Base-by-base conservation (phyloP, 1,140 invertebrate genomes). In the Rhyacophila brunnea region DNA sequence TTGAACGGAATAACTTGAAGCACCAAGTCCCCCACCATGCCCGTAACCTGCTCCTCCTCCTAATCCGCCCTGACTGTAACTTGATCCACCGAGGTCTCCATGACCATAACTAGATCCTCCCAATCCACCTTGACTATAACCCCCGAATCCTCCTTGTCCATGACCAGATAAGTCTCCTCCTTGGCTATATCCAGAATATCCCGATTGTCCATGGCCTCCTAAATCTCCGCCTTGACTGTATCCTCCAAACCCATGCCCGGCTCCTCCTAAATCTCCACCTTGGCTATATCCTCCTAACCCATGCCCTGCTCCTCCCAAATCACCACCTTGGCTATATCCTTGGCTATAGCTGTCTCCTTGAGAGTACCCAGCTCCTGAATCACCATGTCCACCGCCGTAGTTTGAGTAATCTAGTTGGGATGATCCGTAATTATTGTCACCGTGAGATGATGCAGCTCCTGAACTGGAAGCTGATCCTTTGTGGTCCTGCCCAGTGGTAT, bases 1-100 rank as follows among this genome's bases (percentile, higher is more conserved):
- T 14, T 58, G 32, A 14, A 54, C 53, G 47, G 49, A 62, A 11
- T 61, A 57, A 13, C 51, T 62, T 10, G 58, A 10, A 15, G 49
- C 51, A 11, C 32, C 38, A 3, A 15, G 10, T 1, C 23, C 50
- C 6, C 34, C 20, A 28, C 18, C 14, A 9, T 14, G 10, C 6
- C 45, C 49, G 32, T 55, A 58, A 20, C 58, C 51, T 2, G 14
- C n/a, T 2, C 34, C 51, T 11, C 14, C 3, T 19, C 7, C 44
- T n/a, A 57, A 48, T 11, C 52, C 65, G 6, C 52, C 46, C 2
- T 19, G 19, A 49, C 44, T 55, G 14, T 34, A 58, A 1, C 47
- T 23, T 42, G 28, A 46, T 44, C 52, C 59, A 10, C 57, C 49
- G n/a, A 46, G 28, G 11, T 23, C 57, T 13, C 48, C 48, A 2